Evolutionary conservation across 2,888 invertebrate species (phyloP).

Genomic region (Panzeria rudis): DNA sequence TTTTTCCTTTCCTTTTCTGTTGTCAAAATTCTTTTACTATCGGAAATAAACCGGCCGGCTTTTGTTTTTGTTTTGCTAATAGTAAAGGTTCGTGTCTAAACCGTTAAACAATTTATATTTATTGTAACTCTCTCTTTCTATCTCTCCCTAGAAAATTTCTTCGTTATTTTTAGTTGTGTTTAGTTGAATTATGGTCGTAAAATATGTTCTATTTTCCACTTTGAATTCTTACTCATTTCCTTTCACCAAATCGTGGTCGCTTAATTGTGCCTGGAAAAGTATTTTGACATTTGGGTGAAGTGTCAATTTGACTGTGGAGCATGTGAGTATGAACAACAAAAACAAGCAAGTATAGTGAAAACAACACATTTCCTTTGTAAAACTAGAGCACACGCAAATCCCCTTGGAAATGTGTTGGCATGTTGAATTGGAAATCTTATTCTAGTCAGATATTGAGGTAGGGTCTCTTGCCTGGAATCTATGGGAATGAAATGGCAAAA

Average conservation of each 20-base stretch:
- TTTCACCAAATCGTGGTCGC: constrained; percentile 2
- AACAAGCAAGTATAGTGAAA: background rate
- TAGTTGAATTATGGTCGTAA: constrained; percentile 27
- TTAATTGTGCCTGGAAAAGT: constrained; percentile 48
- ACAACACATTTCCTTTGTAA: constrained; percentile 14
- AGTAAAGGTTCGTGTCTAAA: constrained; percentile 73
- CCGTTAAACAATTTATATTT: background rate
- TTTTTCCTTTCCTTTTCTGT: background rate
- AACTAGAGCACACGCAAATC: constrained; percentile 68
- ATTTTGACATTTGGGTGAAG: constrained; percentile 68
- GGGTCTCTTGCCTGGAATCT: constrained; percentile 50
- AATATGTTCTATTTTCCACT: constrained; percentile 22
- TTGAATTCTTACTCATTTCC: constrained; percentile 14
- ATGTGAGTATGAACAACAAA: constrained; percentile 25
- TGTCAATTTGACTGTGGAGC: constrained; percentile 64
- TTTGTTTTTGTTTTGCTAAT: constrained; percentile 69
- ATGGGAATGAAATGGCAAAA: constrained; percentile 63
- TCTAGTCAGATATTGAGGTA: constrained; percentile 60
- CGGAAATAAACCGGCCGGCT: constrained; percentile 75
- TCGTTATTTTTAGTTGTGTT: constrained; percentile 5
- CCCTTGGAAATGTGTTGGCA: constrained; percentile 62
- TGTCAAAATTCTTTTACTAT: background rate
- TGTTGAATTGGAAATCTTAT: constrained; percentile 67
- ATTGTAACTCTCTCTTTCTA: background rate
- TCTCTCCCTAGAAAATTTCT: background rate